Percentiles rank a stretch among this genome's conserved stretches.
These are phyloP conservation scores for Eidolon helvum DNA, from an alignment of 2,113 vertebrate species.

Conservation along the genomic window DNA sequence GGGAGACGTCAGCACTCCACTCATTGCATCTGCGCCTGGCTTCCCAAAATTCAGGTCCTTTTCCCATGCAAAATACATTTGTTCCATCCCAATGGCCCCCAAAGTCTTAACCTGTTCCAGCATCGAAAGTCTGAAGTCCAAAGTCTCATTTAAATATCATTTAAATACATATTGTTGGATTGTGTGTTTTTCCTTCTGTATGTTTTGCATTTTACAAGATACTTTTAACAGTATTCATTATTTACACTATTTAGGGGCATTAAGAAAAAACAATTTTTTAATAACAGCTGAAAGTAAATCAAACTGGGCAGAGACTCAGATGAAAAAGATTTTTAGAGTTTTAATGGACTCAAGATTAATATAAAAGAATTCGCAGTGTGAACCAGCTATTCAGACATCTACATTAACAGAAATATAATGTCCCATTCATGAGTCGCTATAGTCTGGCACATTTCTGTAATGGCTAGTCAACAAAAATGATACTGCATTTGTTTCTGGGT, in stretches of 20 bases:
- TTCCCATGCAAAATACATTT: background rate
- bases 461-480: background rate
- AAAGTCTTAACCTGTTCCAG: background rate
- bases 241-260: background rate
- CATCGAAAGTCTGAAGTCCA: background rate
- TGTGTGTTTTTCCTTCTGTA: background rate
- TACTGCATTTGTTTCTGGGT: background rate
- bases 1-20: background rate
- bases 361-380: background rate
- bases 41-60: background rate
- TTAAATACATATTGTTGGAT: background rate
- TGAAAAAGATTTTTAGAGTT: background rate
- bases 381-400: background rate
- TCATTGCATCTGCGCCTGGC: background rate
- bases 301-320: background rate
- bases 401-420: background rate
- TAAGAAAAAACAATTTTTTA: slow-evolving; percentile 3
- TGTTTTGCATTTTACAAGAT: background rate
- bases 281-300: background rate
- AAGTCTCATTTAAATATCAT: background rate
- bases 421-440: background rate
- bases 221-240: background rate
- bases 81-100: background rate
- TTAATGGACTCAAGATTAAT: background rate
- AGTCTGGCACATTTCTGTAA: background rate